phyloP scores from a whole-genome alignment of 2,888 invertebrate species.

The Spisula subtruncata region DNA sequence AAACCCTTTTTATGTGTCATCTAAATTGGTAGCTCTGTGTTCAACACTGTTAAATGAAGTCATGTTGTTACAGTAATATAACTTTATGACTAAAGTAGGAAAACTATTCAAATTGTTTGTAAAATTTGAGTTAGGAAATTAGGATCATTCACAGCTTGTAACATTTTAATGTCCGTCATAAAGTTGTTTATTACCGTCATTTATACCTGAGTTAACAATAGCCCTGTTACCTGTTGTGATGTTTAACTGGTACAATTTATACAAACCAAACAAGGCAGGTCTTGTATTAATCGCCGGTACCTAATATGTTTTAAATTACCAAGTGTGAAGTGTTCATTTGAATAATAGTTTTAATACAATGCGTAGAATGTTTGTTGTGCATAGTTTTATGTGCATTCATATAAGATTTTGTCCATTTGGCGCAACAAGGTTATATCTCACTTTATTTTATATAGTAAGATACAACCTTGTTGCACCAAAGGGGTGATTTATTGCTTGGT shows the following conservation, averaged over 20 bases:
- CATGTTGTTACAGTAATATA: no score
- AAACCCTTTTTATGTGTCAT: no score
- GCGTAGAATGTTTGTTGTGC: neutral
- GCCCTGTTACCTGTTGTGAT: neutral
- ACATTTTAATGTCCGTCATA: neutral
- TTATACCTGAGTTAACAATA: constrained; percentile 8
- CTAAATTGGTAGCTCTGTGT: no score
- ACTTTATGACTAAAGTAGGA: no score
- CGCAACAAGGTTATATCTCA: no score
- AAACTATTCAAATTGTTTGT: no score
- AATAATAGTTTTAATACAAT: neutral
- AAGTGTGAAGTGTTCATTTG: constrained; percentile 15
- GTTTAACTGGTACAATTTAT: neutral
- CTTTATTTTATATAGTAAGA: no score
- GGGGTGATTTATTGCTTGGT: neutral
- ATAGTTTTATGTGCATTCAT: constrained; percentile 7
- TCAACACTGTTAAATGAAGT: no score
- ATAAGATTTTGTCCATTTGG: no score
- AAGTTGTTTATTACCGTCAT: constrained; percentile 17
- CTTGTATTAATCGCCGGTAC: neutral
- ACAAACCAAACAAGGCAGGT: neutral
- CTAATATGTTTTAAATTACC: constrained; percentile 26
- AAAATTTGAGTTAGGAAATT: constrained; percentile 3
- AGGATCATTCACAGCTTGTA: neutral
- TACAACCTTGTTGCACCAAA: no score